Base-by-base conservation (phyloP, 2,113 vertebrate genomes). In the Amphilophus citrinellus region DNA sequence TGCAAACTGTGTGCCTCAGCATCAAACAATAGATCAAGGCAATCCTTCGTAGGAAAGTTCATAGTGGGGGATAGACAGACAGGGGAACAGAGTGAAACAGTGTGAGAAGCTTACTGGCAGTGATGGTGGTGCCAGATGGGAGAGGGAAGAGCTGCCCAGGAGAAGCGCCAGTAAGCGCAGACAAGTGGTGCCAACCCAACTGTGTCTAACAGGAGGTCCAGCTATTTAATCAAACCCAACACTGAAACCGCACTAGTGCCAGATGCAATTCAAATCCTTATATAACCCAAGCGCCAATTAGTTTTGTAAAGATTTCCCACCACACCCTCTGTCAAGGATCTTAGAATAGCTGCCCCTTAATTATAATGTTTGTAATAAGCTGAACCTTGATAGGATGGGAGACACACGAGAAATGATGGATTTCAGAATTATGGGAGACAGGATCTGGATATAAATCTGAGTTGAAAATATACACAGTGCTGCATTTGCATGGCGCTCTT, bases 171-270 rank as follows among this genome's bases (percentile, higher is more conserved):
- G 89, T 89, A 93, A 93, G 93, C 92, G 90, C 89, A 93, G 94
- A 93, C 86, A 77, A 93, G 93, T 83, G 77, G 82, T 96, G 96
- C 94, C 94, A 96, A 87, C 91, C 94, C 94, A 94, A 96, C 94
- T 96, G 94, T 95, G 92, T 94, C 94, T 91, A 94, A 95, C 95
- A 96, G 95, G 94, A 92, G 94, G 95, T 94, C 91, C 92, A 82
- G 92, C 93, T 92, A 94, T 95, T 95, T 96, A 95, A 96, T 95
- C 94, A 96, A 95, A 95, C 89, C 90, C 93, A 94, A 91, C 94
- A 91, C 87, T 90, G 89, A 96, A 95, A 93, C 93, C 90, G 35
- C 91, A 89, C 89, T 39, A 84, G 87, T 91, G 95, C 95, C 96
- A 96, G 94, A 95, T 95, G 95, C 95, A 96, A 94, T 94, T 94